Evolutionary conservation across 2,113 vertebrate genomes (phyloP).

Genomic region (Colistium nudipinnis): DNA sequence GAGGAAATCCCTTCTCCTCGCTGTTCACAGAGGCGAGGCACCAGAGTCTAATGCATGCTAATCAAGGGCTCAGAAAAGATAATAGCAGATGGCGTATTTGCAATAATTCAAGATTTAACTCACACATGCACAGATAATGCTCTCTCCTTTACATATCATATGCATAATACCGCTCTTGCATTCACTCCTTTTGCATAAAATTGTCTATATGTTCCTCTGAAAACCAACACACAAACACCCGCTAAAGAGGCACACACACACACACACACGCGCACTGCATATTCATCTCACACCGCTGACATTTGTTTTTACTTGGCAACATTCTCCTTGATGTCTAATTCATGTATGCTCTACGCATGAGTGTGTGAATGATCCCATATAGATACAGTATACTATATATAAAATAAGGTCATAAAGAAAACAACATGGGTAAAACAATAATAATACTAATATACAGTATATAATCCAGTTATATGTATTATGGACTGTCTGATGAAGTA

Average conservation of each 20-base stretch:
- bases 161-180: constrained; percentile 20
- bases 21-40: constrained; percentile 44
- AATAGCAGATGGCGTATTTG: constrained; percentile 34
- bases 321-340: background rate
- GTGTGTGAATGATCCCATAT: background rate
- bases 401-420: background rate
- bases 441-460: background rate
- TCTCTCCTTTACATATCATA: constrained; percentile 22
- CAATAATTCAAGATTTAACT: constrained; percentile 48
- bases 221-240: background rate
- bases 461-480: background rate
- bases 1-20: constrained; percentile 71
- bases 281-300: background rate
- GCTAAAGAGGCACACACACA: background rate
- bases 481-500: background rate
- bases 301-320: background rate
- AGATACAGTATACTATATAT: background rate
- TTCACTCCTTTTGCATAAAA: constrained; percentile 5
- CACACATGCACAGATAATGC: constrained; percentile 22
- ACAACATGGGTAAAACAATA: background rate
- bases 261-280: background rate
- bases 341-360: background rate
- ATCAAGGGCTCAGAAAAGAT: constrained; percentile 60
- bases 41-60: constrained; percentile 61
- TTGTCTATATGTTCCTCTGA: background rate